Evolutionary conservation across 2,797 vertebrate species (phyloP).

Genomic region (Acomys russatus): DNA sequence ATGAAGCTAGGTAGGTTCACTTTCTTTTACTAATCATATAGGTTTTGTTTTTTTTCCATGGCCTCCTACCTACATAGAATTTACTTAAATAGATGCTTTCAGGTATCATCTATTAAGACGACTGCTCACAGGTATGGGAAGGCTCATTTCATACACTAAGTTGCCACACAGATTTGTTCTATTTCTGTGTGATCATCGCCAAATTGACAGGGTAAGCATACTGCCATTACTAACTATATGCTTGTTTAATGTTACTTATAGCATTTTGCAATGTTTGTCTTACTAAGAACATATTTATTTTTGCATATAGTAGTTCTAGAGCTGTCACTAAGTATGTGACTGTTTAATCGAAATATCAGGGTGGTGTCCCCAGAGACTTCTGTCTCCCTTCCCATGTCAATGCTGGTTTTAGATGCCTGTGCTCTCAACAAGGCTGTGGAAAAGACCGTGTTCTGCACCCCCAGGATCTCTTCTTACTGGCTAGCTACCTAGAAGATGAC

Average conservation of each 20-base stretch:
- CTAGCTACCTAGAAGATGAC: not conserved
- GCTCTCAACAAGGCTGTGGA: not conserved
- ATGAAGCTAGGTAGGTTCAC: not conserved
- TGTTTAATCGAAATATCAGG: not conserved
- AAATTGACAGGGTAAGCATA: not conserved
- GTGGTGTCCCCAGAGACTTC: not conserved
- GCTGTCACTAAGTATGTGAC: not conserved
- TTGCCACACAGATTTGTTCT: not conserved
- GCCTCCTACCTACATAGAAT: not conserved
- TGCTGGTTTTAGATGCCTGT: not conserved
- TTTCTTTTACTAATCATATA: not conserved
- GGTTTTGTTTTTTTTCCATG: not conserved
- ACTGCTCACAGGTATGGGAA: not conserved
- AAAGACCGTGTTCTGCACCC: not conserved
- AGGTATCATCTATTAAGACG: not conserved
- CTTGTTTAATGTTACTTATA: not conserved
- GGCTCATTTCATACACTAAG: not conserved
- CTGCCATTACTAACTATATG: not conserved
- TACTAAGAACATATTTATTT: conserved; percentile 13
- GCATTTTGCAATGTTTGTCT: not conserved
- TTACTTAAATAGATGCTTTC: not conserved
- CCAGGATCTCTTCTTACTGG: not conserved
- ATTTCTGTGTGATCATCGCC: not conserved
- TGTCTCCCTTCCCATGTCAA: not conserved
- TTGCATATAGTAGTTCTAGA: not conserved